Conservation (phyloP, 2,113 vertebrate genomes). For the Asarcornis scutulata region DNA sequence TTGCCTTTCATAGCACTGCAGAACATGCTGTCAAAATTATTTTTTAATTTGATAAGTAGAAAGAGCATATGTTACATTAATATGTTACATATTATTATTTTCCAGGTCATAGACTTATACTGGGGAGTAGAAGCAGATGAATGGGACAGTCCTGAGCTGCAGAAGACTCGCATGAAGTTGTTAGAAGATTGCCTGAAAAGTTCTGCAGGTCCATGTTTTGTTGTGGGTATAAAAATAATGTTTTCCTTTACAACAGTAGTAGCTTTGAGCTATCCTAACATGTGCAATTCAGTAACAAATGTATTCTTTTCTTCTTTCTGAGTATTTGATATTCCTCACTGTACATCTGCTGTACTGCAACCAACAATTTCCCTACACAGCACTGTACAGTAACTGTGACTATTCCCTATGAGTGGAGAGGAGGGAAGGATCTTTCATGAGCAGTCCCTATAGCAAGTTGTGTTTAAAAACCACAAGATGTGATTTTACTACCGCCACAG, state of each 20-base stretch:
- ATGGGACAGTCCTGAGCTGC: constrained; percentile 94
- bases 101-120: constrained; percentile 95
- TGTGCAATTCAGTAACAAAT: background rate
- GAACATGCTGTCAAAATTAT: background rate
- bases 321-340: background rate
- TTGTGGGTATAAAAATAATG: constrained; percentile 90
- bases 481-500: background rate
- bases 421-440: background rate
- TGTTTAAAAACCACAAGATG: background rate
- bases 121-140: constrained; percentile 94
- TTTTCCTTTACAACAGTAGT: constrained; percentile 61
- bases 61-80: background rate
- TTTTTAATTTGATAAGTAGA: background rate
- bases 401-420: background rate
- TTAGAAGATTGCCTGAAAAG: constrained; percentile 97
- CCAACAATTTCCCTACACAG: background rate
- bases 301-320: background rate
- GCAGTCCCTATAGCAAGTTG: background rate
- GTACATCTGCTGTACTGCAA: background rate
- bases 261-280: background rate
- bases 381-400: background rate
- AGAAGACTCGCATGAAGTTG: constrained; percentile 93
- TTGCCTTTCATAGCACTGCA: background rate
- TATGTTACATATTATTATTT: background rate
- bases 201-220: constrained; percentile 98